Percentiles rank a stretch among this genome's conserved stretches.
These are phyloP conservation scores for Cyaniris semiargus DNA, from an alignment of 2,888 invertebrate species.

Conservation along the genomic window DNA sequence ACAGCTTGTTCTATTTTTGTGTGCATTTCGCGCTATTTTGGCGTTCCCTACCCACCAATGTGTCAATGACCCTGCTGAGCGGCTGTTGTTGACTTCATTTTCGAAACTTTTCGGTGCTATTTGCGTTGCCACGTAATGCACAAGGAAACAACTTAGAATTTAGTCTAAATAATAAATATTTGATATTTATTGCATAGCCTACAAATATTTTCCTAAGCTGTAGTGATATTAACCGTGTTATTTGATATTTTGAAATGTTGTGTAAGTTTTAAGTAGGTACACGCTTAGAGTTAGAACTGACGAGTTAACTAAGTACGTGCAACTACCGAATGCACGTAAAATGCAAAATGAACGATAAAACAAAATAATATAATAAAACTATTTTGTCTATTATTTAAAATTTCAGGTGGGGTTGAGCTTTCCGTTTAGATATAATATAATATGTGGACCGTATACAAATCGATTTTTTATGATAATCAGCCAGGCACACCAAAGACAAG, in stretches of 20 bases:
- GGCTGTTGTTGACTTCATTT: conserved; percentile 77
- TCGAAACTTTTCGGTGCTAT: conserved; percentile 75
- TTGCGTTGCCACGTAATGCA: conserved; percentile 46
- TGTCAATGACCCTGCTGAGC: conserved; percentile 78
- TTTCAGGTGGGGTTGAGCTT: background rate
- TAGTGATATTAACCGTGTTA: background rate
- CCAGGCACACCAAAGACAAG: conserved; percentile 55
- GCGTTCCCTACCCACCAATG: conserved; percentile 75
- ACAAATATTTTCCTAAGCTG: background rate
- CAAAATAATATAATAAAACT: background rate
- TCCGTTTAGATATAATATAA: background rate
- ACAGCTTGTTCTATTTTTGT: conserved; percentile 78
- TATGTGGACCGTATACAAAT: conserved; percentile 50
- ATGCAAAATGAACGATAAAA: background rate
- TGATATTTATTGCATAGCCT: background rate
- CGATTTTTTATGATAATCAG: conserved; percentile 59
- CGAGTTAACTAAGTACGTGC: background rate
- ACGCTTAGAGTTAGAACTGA: background rate
- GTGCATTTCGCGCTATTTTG: conserved; percentile 81
- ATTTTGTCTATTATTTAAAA: background rate
- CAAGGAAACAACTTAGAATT: background rate
- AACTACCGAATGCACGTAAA: background rate
- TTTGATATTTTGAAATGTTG: background rate
- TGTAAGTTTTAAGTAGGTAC: background rate
- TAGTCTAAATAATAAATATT: background rate